Base-by-base conservation (phyloP, 1,140 invertebrate genomes). In the Paracyclopina nana region DNA sequence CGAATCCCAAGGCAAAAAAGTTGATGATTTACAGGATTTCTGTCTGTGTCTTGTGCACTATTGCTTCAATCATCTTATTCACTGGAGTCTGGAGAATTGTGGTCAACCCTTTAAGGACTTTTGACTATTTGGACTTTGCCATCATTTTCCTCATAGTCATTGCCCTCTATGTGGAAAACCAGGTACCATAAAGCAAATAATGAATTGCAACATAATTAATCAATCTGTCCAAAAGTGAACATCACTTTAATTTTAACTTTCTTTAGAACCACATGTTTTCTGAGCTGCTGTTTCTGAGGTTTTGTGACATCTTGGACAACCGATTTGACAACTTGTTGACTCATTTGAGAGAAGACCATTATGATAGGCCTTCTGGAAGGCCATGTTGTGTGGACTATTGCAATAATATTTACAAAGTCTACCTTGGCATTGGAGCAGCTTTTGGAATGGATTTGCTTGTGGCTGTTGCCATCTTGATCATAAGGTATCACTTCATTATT, bases 251-350 rank as follows among this genome's bases (percentile, higher is more conserved):
- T n/a, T n/a, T n/a, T n/a, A n/a, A n/a, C n/a, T n/a, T n/a, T n/a
- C n/a, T n/a, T n/a, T n/a, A n/a, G 34, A 38, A 38, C 34, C 34
- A 38, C 9, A 38, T 38, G 34, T 38, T 38, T 8, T 38, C 34
- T 2, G 34, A 38, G 34, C 34, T 38, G 14, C 20, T 38, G 34
- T 38, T 38, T 20, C 34, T 38, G 14, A n/a, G 34, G 3, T 38
- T 16, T 9, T n/a, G 14, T 9, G n/a, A 20, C 34, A 38, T 38
- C 20, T 9, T 38, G 34, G 34, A 38, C 8, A n/a, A 38, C 20
- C 34, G 20, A 5, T n/a, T 20, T 20, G 3, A 38, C 5, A 16
- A 20, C 20, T 20, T 38, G 5, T 38, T 38, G 34, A 38, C n/a
- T 9, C 34, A 38, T 9, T 16, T 38, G 14, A 20, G 34, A 16